phyloP scores from a whole-genome alignment of 2,797 vertebrate species.

The Pitangus sulphuratus region DNA sequence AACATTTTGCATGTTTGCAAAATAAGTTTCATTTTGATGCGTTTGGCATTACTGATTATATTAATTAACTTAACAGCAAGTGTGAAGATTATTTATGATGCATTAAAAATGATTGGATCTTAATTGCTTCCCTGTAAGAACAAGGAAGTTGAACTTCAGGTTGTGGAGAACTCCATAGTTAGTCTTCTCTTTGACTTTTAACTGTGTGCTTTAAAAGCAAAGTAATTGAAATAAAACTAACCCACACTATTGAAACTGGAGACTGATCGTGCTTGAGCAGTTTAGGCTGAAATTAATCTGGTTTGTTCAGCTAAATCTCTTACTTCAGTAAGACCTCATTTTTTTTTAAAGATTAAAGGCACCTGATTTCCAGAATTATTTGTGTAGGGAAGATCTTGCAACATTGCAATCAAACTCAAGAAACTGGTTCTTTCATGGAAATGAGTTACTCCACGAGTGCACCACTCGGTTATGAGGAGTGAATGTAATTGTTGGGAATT shows the following conservation, averaged over 20 bases:
- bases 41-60: slow-evolving; percentile 76
- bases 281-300: neutral
- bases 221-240: neutral
- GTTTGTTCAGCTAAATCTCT: neutral
- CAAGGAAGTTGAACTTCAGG: slow-evolving; percentile 60
- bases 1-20: slow-evolving; percentile 73
- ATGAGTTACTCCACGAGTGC: neutral
- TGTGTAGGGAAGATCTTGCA: neutral
- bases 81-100: slow-evolving; percentile 77
- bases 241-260: neutral
- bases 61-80: slow-evolving; percentile 79
- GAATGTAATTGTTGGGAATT: neutral
- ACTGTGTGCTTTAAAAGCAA: slow-evolving; percentile 24
- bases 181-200: slow-evolving; percentile 25
- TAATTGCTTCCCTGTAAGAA: slow-evolving; percentile 74
- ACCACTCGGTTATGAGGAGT: neutral
- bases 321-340: neutral
- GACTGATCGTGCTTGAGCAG: neutral
- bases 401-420: neutral
- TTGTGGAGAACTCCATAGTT: slow-evolving; percentile 13
- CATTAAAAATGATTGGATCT: slow-evolving; percentile 71
- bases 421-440: neutral
- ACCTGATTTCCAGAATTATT: neutral
- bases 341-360: neutral
- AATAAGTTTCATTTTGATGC: slow-evolving; percentile 75